Evolutionary conservation across 2,888 invertebrate genomes (phyloP), one percentile per base, ranked within the genome.

Genomic region (Atherix ibis): DNA sequence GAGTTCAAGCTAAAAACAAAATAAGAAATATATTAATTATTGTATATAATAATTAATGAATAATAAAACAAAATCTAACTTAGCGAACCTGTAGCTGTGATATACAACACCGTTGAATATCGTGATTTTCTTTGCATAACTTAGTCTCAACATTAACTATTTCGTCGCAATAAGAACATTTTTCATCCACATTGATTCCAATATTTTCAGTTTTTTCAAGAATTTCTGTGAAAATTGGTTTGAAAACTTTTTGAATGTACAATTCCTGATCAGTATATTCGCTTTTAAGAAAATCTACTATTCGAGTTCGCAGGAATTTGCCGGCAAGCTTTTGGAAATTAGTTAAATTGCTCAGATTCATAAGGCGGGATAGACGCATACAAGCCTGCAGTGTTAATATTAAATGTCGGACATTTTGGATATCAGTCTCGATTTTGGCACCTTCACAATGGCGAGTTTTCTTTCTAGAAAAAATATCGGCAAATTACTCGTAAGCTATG

Each of bases 51-150:
- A n/a, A n/a, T n/a, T n/a, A n/a, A n/a, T 16, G 18, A 32, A 32
- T 26, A 5, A 19, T 5, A 5, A 33, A 22, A 17, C 6, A 18
- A 14, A 8, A 14, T 17, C 15, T 4, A 10, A n/a, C n/a, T n/a
- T n/a, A 27, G 18, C 24, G 22, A 41, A 58, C 58, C 49, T 52
- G 48, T 0, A 50, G 18, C 37, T 37, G 52, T 12, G 55, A 53
- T 12, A 59, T 43, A 16, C 38, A 45, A 35, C 58, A 58, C n/a
- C 49, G 43, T 2, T 41, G 38, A 5, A 45, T 37, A 13, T 43
- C 36, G 27, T 52, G 51, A 3, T 35, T 36, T 12, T 39, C 29
- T 12, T 39, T 16, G 37, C 52, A 52, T 34, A 44, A 19, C 27
- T 44, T 36, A 2, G 40, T 42, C 3, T 18, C 19, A n/a, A 35